phyloP scores from a whole-genome alignment of 2,888 invertebrate species.

The Erebia epiphron region DNA sequence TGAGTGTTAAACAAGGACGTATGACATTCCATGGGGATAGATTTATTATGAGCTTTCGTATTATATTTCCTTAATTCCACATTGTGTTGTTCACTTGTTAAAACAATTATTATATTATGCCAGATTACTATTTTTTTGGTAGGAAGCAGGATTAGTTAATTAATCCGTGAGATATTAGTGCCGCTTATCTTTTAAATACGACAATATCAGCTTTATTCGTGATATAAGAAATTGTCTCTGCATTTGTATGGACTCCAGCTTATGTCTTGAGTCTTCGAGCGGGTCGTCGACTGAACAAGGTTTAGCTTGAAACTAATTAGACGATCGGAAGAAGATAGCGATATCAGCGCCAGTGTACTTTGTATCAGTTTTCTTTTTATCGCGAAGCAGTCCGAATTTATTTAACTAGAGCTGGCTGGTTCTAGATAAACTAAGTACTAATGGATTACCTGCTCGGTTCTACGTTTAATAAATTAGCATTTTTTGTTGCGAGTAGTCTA shows the following conservation, averaged over 20 bases:
- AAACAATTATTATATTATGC: no score
- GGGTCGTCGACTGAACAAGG: conserved; percentile 39
- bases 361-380: neutral
- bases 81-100: neutral
- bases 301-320: conserved; percentile 33
- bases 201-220: conserved; percentile 4
- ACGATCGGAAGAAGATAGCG: conserved; percentile 1
- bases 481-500: no score
- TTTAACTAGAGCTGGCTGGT: neutral
- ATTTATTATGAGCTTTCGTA: no score
- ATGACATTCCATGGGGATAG: no score
- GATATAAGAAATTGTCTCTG: conserved; percentile 6
- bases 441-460: neutral
- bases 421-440: neutral
- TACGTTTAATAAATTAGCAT: no score
- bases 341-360: neutral
- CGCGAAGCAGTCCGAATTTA: neutral
- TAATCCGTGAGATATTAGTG: conserved; percentile 3
- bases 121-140: no score
- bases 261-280: conserved; percentile 37
- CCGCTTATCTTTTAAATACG: conserved; percentile 7
- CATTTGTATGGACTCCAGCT: conserved; percentile 41
- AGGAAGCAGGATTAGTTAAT: neutral
- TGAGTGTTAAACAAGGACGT: no score
- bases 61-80: no score